Percentiles rank a stretch among this genome's conserved stretches.
Conservation (phyloP, 2,888 invertebrate species). For the Eupithecia inturbata region DNA sequence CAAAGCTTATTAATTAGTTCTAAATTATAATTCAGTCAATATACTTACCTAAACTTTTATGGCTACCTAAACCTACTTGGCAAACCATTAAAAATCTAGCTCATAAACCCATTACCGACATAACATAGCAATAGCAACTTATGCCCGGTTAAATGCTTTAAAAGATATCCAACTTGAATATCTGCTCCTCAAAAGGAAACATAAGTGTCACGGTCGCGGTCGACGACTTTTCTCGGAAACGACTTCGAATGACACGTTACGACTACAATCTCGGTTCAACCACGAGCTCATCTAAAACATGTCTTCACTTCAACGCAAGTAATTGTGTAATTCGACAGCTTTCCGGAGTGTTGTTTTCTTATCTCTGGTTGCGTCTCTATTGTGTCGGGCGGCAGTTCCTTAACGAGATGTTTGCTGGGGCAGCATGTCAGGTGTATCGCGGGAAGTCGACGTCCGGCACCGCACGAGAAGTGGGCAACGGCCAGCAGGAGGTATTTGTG, state of each 20-base stretch:
- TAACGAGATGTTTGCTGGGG: conserved; percentile 45
- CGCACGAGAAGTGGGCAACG: conserved; percentile 66
- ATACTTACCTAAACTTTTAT: background rate
- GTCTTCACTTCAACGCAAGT: conserved; percentile 29
- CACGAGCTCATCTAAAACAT: conserved; percentile 42
- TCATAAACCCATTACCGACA: background rate
- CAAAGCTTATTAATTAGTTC: background rate
- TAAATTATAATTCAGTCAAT: background rate
- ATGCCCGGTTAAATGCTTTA: conserved; percentile 33
- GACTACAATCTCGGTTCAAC: conserved; percentile 38
- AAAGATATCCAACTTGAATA: conserved; percentile 38
- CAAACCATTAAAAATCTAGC: background rate
- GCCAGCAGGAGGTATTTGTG: conserved; percentile 74
- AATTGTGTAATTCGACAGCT: conserved; percentile 33
- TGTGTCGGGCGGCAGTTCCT: conserved; percentile 28
- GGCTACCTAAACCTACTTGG: background rate
- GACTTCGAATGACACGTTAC: conserved; percentile 30
- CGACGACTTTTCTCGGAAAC: conserved; percentile 51
- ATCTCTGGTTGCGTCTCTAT: conserved; percentile 27
- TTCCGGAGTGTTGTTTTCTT: conserved; percentile 36
- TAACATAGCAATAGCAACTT: background rate
- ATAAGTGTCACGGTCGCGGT: conserved; percentile 57
- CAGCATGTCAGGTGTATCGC: conserved; percentile 53
- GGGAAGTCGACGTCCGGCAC: conserved; percentile 73
- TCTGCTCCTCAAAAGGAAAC: conserved; percentile 47